Conservation (phyloP, 2,888 invertebrate genomes). For the Sinohyriopsis cumingii region DNA sequence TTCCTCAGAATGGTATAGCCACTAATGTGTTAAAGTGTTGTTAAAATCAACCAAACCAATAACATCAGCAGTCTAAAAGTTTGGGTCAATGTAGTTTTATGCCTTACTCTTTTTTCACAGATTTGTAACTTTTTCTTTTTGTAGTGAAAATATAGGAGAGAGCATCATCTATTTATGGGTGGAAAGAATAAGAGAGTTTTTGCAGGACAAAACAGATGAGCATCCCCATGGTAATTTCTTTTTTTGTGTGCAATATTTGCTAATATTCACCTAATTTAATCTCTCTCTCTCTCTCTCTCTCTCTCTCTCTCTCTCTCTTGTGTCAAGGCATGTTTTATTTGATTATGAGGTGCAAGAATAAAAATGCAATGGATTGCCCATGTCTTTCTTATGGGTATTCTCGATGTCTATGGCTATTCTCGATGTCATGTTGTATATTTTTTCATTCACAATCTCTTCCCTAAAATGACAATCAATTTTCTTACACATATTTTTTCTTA, state of each 20-base stretch:
- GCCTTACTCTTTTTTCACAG: background rate
- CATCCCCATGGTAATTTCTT: background rate
- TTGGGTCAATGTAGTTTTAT: background rate
- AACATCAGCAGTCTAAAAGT: background rate
- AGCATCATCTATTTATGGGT: conserved; percentile 84
- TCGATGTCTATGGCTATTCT: no score
- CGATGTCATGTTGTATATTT: no score
- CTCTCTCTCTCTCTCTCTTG: conserved; percentile 13
- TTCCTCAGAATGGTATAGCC: no score
- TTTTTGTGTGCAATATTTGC: background rate
- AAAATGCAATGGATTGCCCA: no score
- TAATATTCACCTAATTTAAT: conserved; percentile 2
- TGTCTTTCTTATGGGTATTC: no score
- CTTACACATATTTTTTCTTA: no score
- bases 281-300: conserved; percentile 15
- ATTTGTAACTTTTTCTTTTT: conserved; percentile 15
- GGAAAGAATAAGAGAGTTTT: conserved; percentile 80
- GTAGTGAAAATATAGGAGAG: conserved; percentile 81
- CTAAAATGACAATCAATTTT: no score
- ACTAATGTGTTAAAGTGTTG: no score
- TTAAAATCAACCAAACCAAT: no score
- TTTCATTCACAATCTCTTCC: no score
- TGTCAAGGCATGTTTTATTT: background rate
- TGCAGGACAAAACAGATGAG: conserved; percentile 57
- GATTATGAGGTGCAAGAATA: no score